phyloP scores from a whole-genome alignment of 2,888 invertebrate genomes.

The Miltochrista miniata region DNA sequence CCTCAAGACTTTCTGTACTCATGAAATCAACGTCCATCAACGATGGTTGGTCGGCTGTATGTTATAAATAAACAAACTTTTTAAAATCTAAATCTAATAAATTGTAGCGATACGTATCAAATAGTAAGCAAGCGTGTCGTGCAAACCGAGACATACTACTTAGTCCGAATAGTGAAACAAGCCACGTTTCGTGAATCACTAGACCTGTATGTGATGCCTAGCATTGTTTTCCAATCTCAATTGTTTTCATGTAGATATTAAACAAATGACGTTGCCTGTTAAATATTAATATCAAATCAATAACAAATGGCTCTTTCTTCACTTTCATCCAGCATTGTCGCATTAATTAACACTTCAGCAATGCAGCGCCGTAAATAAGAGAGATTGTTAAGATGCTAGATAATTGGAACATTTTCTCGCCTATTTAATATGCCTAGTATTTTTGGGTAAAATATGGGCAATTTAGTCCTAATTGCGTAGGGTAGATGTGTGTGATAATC shows the following conservation, averaged over 20 bases:
- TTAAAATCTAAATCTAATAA: conserved; percentile 31
- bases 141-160: conserved; percentile 54
- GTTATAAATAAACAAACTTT: conserved; percentile 19
- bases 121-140: conserved; percentile 49
- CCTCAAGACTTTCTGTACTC: conserved; percentile 70
- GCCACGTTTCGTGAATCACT: conserved; percentile 65
- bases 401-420: not conserved
- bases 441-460: too few species aligned
- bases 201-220: conserved; percentile 50
- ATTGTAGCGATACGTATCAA: conserved; percentile 30
- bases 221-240: conserved; percentile 70
- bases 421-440: too few species aligned
- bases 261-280: conserved; percentile 56
- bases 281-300: conserved; percentile 30
- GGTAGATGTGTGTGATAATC: too few species aligned
- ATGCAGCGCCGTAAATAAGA: conserved; percentile 1
- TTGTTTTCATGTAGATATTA: conserved; percentile 66
- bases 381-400: not conserved
- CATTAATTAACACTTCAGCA: conserved; percentile 6
- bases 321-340: conserved; percentile 21
- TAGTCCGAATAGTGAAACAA: conserved; percentile 47
- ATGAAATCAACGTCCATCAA: conserved; percentile 67
- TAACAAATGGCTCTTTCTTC: conserved; percentile 21
- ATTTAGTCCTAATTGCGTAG: too few species aligned
- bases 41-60: conserved; percentile 32